Base-by-base conservation (phyloP, 1,140 invertebrate genomes). In the Hermatobates lingyangjiaoensis region DNA sequence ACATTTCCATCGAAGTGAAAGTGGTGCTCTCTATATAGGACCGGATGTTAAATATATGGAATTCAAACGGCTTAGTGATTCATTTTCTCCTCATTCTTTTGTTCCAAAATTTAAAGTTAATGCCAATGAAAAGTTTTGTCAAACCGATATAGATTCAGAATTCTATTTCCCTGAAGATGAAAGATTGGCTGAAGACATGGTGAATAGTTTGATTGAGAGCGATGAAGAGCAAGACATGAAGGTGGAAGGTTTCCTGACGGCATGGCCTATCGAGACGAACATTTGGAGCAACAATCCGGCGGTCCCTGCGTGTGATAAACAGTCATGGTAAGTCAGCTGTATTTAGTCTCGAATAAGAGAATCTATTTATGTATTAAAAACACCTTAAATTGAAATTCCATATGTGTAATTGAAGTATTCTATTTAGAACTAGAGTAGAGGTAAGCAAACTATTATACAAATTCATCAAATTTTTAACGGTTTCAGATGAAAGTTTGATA, bases 81-180 rank as follows among this genome's bases (percentile, higher is more conserved):
- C 58, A 24, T 42, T 56, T 46, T 57, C 63, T 7, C 42, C 42
- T 21, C 7, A 27, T 12, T 59, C 62, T 20, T 65, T 74, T 52
- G 64, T 71, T 27, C 63, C 72, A 23, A 74, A 74, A 58, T 74
- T 74, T 57, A 61, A 66, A 21, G 68, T 74, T 14, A 62, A 66
- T 27, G 70, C 73, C 51, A 72, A 70, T 54, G 72, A 75, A 59
- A 74, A 74, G 54, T 71, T 67, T 54, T 68, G 72, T 44, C 73
- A 75, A 61, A 75, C 73, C 1, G 72, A 74, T 45, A 68, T 71
- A 14, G 53, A 64, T 47, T 59, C 61, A 49, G 53, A 59, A 38
- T 51, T 51, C 25, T 52, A 49, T 27, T 58, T 54, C 25, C 56
- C 60, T 15, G 61, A 56, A 20, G 61, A 61, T 56, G 58, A 61